Conservation (phyloP, 2,888 invertebrate genomes). For the Archips xylosteana region DNA sequence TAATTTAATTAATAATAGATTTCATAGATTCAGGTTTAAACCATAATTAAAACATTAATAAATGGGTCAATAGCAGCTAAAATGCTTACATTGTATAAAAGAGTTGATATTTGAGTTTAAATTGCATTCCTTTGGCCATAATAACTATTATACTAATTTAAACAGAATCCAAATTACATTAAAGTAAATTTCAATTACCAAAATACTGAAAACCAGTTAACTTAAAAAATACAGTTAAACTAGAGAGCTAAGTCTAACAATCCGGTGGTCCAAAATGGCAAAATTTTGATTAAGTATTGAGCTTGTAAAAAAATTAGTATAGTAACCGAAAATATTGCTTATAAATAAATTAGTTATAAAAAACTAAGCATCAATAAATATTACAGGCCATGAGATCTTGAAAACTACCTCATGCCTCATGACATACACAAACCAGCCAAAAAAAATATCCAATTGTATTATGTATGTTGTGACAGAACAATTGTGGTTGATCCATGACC, state of each 20-base stretch:
- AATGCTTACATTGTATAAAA: not conserved
- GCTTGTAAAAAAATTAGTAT: constrained; percentile 38
- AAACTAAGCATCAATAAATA: constrained; percentile 3
- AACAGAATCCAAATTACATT: constrained; percentile 7
- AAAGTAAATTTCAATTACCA: constrained; percentile 8
- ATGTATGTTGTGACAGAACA: too few species aligned
- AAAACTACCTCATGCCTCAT: not conserved
- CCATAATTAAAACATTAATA: constrained; percentile 16
- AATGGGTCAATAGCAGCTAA: constrained; percentile 10
- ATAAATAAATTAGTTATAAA: constrained; percentile 34
- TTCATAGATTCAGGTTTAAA: constrained; percentile 11
- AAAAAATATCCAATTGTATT: too few species aligned
- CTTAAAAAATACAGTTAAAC: constrained; percentile 25
- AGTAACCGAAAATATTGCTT: constrained; percentile 24
- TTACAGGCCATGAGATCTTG: not conserved
- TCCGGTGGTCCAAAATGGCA: constrained; percentile 60
- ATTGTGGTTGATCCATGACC: too few species aligned
- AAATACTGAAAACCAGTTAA: constrained; percentile 32
- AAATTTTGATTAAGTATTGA: constrained; percentile 50
- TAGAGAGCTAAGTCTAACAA: constrained; percentile 56
- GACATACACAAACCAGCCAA: too few species aligned
- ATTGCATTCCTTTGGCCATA: constrained; percentile 33
- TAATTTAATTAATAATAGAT: not conserved
- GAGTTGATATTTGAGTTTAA: constrained; percentile 17
- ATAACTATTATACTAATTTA: constrained; percentile 21